A percentile compares a stretch with the other conserved stretches of the same genome.
These are phyloP conservation scores for Sorex fumeus DNA, from an alignment of 2,113 vertebrate genomes.

Conservation along the genomic window DNA sequence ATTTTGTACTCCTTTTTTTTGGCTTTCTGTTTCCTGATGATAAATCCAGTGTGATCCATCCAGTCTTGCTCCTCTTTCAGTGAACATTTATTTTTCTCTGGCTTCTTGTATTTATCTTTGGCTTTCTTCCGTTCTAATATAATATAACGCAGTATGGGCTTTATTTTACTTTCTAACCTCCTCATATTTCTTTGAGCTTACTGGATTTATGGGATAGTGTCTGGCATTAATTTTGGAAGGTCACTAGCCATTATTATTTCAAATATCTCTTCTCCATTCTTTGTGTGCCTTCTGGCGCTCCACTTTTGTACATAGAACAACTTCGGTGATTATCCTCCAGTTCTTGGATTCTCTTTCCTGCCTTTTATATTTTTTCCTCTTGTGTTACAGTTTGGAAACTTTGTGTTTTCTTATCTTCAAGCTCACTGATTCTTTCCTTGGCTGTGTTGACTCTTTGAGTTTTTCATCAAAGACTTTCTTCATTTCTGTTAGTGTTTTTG, in stretches of 20 bases:
- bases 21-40: neutral
- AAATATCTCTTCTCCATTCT: neutral
- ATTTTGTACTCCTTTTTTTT: neutral
- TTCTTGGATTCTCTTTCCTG: neutral
- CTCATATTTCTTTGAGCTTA: conserved; percentile 27
- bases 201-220: neutral
- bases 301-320: neutral
- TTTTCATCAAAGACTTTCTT: neutral
- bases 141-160: neutral
- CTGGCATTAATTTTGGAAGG: neutral
- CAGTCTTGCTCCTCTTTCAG: neutral
- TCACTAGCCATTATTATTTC: conserved; percentile 12
- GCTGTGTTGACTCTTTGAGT: neutral
- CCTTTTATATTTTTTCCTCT: neutral
- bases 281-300: neutral
- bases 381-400: neutral
- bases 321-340: neutral
- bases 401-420: neutral
- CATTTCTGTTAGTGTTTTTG: neutral
- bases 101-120: conserved; percentile 21
- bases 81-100: conserved; percentile 4
- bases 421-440: neutral
- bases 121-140: neutral
- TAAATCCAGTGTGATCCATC: neutral
- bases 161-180: conserved; percentile 30